Conservation (phyloP, 2,113 vertebrate genomes). For the Pandion haliaetus region DNA sequence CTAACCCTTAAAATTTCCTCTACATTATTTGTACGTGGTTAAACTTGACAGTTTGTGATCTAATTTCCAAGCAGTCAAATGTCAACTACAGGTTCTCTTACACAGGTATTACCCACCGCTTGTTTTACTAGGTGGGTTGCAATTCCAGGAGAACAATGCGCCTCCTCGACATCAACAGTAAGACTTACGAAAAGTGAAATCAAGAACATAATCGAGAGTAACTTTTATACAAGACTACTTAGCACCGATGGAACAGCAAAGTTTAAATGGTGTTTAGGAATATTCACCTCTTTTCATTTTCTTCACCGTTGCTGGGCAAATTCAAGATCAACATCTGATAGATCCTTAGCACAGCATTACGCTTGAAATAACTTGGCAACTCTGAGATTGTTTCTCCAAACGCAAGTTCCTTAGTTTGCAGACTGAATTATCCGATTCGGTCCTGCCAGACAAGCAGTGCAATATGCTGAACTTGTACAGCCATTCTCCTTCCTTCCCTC, state of each 20-base stretch:
- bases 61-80: not conserved
- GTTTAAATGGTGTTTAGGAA: not conserved
- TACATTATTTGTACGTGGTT: not conserved
- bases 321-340: not conserved
- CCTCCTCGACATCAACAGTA: not conserved
- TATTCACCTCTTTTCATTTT: not conserved
- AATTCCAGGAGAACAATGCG: not conserved
- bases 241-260: not conserved
- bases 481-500: not conserved
- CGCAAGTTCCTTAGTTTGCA: not conserved
- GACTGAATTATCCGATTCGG: not conserved
- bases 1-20: not conserved
- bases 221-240: not conserved
- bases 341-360: not conserved
- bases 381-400: not conserved
- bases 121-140: not conserved
- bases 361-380: not conserved
- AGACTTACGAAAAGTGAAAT: not conserved
- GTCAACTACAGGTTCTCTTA: not conserved
- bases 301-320: not conserved
- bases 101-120: not conserved
- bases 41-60: not conserved
- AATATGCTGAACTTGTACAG: not conserved
- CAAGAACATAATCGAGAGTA: not conserved
- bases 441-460: not conserved